These are phyloP conservation scores for Trichomalopsis sarcophagae DNA, from an alignment of 1,140 invertebrate species.

Conservation along the genomic window DNA sequence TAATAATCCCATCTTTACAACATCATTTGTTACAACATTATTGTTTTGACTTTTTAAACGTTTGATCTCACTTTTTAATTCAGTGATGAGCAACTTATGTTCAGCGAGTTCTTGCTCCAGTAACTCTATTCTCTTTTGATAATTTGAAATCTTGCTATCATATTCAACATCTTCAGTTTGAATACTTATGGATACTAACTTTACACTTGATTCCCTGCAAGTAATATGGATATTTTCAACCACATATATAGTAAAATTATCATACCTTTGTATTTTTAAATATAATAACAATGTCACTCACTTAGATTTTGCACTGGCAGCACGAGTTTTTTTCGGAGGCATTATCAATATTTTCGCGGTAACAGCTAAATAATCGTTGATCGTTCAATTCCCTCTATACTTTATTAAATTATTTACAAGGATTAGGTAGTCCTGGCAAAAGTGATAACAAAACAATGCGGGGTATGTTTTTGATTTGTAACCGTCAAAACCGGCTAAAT, in stretches of 20 bases:
- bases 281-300: not conserved
- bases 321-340: slow-evolving; percentile 14
- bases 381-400: not conserved
- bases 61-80: slow-evolving; percentile 15
- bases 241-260: not conserved
- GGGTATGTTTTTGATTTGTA: not conserved
- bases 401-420: not conserved
- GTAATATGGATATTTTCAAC: not conserved
- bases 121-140: slow-evolving; percentile 25
- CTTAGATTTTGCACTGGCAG: not conserved
- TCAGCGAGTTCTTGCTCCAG: slow-evolving; percentile 9
- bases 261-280: not conserved
- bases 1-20: not conserved
- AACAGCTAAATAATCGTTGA: not conserved
- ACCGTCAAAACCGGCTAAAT: not conserved
- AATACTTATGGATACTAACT: not conserved
- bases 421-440: not conserved
- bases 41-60: slow-evolving; percentile 12
- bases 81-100: not conserved
- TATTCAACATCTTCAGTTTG: not conserved
- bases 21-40: slow-evolving; percentile 2
- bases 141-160: not conserved
- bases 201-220: not conserved
- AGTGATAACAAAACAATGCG: too few species aligned
- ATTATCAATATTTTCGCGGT: not conserved